Conservation (phyloP, 2,797 vertebrate genomes). For the Anableps anableps region DNA sequence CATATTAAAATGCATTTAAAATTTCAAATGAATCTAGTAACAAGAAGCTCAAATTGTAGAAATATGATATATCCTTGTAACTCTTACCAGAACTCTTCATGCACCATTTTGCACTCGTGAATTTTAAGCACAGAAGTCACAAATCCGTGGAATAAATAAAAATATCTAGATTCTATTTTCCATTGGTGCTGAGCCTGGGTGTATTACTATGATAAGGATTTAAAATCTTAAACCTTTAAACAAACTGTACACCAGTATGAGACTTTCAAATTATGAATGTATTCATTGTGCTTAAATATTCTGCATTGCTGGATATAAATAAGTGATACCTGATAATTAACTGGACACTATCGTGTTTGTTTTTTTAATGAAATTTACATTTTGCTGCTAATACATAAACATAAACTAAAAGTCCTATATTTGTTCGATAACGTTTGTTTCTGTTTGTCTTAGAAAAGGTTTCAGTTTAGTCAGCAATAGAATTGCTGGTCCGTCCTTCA, state of each 20-base stretch:
- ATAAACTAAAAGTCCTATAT: neutral
- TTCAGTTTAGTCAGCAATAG: neutral
- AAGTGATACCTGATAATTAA: neutral
- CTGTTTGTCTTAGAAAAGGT: neutral
- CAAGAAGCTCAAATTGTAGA: neutral
- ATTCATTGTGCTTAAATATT: neutral
- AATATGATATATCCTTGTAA: neutral
- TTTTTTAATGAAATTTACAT: neutral
- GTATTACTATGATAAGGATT: neutral
- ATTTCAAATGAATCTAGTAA: neutral
- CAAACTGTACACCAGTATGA: neutral
- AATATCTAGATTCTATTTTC: neutral
- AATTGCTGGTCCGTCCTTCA: neutral
- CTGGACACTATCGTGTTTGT: neutral
- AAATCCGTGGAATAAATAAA: neutral
- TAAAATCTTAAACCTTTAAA: neutral
- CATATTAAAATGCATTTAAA: neutral
- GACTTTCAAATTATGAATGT: neutral
- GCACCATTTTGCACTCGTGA: neutral
- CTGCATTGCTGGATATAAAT: neutral
- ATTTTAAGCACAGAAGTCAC: neutral
- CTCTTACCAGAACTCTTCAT: neutral
- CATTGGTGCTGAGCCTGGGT: neutral
- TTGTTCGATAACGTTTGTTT: neutral
- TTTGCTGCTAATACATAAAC: neutral